These are phyloP conservation scores for Halcyon chelicuti DNA, from an alignment of 2,797 vertebrate genomes.

Conservation along the genomic window DNA sequence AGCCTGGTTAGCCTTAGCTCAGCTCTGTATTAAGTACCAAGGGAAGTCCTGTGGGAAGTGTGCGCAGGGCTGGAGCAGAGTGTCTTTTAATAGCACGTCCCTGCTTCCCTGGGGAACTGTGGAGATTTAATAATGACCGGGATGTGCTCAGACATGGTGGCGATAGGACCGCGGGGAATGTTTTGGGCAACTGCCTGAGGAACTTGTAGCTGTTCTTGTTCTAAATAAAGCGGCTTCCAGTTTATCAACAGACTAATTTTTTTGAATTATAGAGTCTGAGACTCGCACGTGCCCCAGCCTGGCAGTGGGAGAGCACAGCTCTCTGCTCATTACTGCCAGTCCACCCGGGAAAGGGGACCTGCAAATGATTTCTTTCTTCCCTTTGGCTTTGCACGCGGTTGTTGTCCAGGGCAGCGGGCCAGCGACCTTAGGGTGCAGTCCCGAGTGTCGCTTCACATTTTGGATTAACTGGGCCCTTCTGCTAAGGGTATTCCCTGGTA, in stretches of 20 bases:
- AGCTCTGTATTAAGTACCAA: background rate
- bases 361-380: background rate
- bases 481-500: constrained; percentile 2
- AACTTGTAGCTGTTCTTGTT: constrained; percentile 18
- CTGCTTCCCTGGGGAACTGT: background rate
- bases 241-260: constrained; percentile 42
- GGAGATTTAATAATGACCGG: background rate
- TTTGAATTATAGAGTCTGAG: background rate
- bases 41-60: background rate
- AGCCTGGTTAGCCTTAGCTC: background rate
- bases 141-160: constrained; percentile 22
- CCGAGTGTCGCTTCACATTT: background rate
- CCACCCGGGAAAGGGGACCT: background rate
- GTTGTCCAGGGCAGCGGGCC: background rate
- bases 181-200: background rate
- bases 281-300: background rate
- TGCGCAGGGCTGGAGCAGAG: background rate
- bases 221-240: constrained; percentile 44
- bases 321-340: background rate
- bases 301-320: background rate
- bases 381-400: background rate
- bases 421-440: background rate
- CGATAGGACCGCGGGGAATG: background rate
- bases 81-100: background rate
- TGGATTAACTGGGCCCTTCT: background rate